Evolutionary conservation across 2,797 vertebrate species (phyloP), one percentile per base, ranked within the genome.

Genomic region (Ataeniobius toweri): DNA sequence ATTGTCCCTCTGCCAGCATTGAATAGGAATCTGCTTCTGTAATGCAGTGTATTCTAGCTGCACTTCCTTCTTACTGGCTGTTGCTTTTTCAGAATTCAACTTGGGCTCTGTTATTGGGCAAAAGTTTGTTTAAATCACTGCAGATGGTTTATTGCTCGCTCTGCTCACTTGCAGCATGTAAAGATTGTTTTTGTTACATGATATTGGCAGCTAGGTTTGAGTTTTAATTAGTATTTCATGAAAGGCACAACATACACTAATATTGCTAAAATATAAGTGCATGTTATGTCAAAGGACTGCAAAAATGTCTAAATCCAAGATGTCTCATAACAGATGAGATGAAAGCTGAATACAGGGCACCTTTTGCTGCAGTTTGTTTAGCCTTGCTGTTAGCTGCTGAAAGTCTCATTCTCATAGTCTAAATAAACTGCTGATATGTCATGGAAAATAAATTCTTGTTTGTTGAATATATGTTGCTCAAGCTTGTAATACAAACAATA

Each of bases 1-100:
- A 76, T 83, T 86, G 85, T 86, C 83, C 89, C 85, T 58, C 68
- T 80, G 89, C 88, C 88, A 86, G 50, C 65, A 31, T 81, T 83
- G 84, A 89, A 83, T 79, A 56, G 84, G 80, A 80, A 73, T 87
- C 79, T 84, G 83, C 81, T 71, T 85, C 81, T 71, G 73, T 82
- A 87, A 83, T 86, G 77, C 86, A 78, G 65, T 75, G 68, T 71
- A 72, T 80, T 78, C 75, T 76, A 55, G 58, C 84, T 75, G 71
- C 36, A 72, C 71, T 76, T 79, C 55, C 75, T 72, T 79, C 61
- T 78, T 80, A 82, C 88, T 82, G 56, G 55, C 76, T 76, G 74
- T 80, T 86, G 55, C 70, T 80, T 80, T 81, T 84, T 85, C 70
- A 56, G 74, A 46, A 75, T 84, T 82, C 86, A 74, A 18, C 59